Conservation (phyloP, 2,797 vertebrate genomes). For the Melanitta fusca region DNA sequence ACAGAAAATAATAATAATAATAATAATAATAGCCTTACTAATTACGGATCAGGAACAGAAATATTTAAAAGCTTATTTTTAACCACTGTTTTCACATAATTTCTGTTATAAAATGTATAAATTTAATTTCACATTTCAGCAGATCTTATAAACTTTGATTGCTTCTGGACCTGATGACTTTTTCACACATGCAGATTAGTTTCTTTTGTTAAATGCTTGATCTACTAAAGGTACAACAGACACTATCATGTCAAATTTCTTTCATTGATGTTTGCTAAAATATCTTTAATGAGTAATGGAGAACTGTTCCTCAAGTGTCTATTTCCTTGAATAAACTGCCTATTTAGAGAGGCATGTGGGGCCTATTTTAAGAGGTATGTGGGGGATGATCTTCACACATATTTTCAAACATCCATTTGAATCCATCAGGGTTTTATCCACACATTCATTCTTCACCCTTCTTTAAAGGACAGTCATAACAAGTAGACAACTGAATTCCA, state of each 20-base stretch:
- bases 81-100: background rate
- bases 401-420: slow-evolving; percentile 9
- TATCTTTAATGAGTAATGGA: background rate
- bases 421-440: background rate
- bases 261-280: background rate
- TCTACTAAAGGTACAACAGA: slow-evolving; percentile 15
- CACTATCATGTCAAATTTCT: background rate
- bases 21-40: background rate
- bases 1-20: background rate
- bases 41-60: background rate
- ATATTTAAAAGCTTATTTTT: background rate
- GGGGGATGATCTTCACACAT: background rate
- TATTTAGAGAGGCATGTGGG: background rate
- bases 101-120: background rate
- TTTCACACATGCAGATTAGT: background rate
- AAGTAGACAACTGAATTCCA: background rate
- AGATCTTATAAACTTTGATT: background rate
- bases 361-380: background rate
- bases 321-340: background rate
- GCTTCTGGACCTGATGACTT: background rate
- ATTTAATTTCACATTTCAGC: background rate
- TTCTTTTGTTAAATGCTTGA: background rate
- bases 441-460: background rate
- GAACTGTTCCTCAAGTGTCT: background rate
- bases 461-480: background rate